These are phyloP conservation scores for Lordiphosa collinella DNA, from an alignment of 1,140 invertebrate species.

Conservation along the genomic window DNA sequence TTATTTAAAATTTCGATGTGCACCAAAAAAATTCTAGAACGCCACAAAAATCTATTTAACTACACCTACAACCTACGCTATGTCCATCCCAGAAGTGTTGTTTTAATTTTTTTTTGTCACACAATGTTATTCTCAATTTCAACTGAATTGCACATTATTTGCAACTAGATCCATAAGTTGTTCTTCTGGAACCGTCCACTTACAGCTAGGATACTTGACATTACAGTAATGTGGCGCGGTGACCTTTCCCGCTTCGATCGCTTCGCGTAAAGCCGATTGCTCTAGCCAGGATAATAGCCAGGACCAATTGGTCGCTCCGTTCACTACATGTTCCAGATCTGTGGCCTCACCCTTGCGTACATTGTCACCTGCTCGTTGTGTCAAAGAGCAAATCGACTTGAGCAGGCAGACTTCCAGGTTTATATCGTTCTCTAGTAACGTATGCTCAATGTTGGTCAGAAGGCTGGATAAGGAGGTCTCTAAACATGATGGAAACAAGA, in stretches of 20 bases:
- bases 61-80: no score
- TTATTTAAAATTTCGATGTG: no score
- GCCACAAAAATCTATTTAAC: no score
- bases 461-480: conserved; percentile 49
- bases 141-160: conserved; percentile 43
- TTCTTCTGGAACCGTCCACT: conserved; percentile 52
- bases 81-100: no score
- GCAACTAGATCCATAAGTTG: conserved; percentile 32
- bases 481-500: conserved; percentile 2
- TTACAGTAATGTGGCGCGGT: conserved; percentile 17
- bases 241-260: conserved; percentile 43
- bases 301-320: conserved; percentile 48
- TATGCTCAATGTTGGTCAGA: conserved; percentile 41
- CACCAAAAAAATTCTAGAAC: no score
- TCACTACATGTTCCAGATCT: conserved; percentile 49
- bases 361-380: conserved; percentile 26
- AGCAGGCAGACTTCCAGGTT: conserved; percentile 54
- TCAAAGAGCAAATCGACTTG: conserved; percentile 52
- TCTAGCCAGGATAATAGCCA: conserved; percentile 45
- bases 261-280: conserved; percentile 38
- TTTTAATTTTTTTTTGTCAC: no score
- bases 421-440: conserved; percentile 53
- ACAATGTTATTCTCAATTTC: no score
- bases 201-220: conserved; percentile 49
- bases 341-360: conserved; percentile 27